phyloP scores from a whole-genome alignment of 2,113 vertebrate genomes.

The Plotosus lineatus region DNA sequence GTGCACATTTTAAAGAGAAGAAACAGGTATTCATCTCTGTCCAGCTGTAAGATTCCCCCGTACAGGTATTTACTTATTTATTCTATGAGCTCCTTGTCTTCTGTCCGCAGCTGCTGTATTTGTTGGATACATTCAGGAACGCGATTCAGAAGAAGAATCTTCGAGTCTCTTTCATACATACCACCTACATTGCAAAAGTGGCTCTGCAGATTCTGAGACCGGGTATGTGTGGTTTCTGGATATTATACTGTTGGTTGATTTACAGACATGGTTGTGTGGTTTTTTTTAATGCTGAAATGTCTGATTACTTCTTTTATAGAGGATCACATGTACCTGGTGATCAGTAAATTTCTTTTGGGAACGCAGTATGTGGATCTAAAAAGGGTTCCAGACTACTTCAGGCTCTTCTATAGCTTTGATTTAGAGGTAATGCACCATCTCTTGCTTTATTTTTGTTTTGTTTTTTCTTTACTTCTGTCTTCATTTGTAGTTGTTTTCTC shows the following conservation, averaged over 20 bases:
- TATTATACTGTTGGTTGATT: not conserved
- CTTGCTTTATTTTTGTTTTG: not conserved
- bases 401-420: slow-evolving; percentile 90
- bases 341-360: slow-evolving; percentile 86
- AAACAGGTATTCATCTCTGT: slow-evolving; percentile 73
- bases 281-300: not conserved
- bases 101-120: slow-evolving; percentile 81
- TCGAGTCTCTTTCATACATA: slow-evolving; percentile 80
- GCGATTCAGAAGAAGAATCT: slow-evolving; percentile 81
- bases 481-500: not conserved
- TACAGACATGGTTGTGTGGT: not conserved
- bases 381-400: slow-evolving; percentile 91
- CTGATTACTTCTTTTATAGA: slow-evolving; percentile 74
- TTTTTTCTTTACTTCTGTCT: not conserved
- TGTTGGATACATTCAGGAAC: slow-evolving; percentile 86
- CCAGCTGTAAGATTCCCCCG: not conserved
- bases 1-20: slow-evolving; percentile 82
- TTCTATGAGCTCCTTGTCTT: not conserved
- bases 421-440: slow-evolving; percentile 75
- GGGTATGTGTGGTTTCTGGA: slow-evolving; percentile 70
- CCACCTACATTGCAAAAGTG: slow-evolving; percentile 80
- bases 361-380: slow-evolving; percentile 85
- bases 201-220: slow-evolving; percentile 87
- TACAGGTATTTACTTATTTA: not conserved
- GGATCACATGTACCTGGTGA: slow-evolving; percentile 90